Conservation (phyloP, 2,888 invertebrate genomes). For the Nomada lathburiana region DNA sequence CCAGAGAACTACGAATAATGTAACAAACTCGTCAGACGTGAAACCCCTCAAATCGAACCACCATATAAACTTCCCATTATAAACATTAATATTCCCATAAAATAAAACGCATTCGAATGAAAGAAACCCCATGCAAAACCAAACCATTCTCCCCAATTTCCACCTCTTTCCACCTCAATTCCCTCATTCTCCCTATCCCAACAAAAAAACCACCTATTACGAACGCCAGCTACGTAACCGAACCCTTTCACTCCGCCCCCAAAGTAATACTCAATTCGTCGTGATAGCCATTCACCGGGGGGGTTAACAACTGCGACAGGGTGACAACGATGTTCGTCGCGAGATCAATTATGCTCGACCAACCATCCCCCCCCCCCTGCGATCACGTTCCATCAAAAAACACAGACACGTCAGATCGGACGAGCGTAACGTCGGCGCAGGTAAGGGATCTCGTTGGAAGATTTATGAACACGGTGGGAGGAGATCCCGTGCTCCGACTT, state of each 20-base stretch:
- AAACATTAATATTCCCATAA: too few species aligned
- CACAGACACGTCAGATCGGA: conserved; percentile 21
- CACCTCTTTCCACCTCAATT: too few species aligned
- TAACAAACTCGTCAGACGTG: too few species aligned
- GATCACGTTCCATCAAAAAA: conserved; percentile 33
- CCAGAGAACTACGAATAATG: too few species aligned
- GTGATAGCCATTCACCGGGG: too few species aligned
- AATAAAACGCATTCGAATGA: too few species aligned
- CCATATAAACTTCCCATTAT: too few species aligned
- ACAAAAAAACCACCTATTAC: neutral
- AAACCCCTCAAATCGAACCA: too few species aligned
- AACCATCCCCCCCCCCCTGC: neutral
- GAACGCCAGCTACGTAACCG: neutral
- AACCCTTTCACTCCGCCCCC: too few species aligned
- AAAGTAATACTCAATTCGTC: neutral
- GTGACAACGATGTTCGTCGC: neutral
- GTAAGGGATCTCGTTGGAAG: conserved; percentile 62
- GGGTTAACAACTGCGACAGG: neutral
- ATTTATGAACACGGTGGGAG: conserved; percentile 64
- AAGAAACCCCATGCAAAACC: too few species aligned
- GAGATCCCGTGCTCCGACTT: conserved; percentile 57
- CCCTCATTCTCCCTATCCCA: neutral
- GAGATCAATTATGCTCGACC: conserved; percentile 41
- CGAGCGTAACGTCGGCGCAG: conserved; percentile 61
- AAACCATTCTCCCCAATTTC: too few species aligned